A percentile compares a stretch with the other conserved stretches of the same genome.
Conservation (phyloP, 1,140 invertebrate genomes). For the Leptopilina clavipes region DNA sequence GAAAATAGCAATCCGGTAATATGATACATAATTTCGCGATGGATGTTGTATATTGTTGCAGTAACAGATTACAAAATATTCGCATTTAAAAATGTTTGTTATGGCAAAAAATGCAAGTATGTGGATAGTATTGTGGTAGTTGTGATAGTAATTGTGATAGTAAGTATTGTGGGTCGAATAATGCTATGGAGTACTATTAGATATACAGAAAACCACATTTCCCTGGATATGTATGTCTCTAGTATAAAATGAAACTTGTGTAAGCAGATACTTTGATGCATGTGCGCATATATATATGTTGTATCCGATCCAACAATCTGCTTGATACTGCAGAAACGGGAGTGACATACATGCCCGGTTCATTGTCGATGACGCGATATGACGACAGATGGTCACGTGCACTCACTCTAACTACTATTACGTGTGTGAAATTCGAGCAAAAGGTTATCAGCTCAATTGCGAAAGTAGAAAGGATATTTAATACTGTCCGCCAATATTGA, state of each 20-base stretch:
- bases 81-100: no score
- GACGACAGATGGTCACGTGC: slow-evolving; percentile 46
- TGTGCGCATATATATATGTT: neutral
- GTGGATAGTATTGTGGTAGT: no score
- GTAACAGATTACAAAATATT: no score
- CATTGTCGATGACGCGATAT: slow-evolving; percentile 36
- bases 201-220: neutral
- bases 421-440: slow-evolving; percentile 5
- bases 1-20: no score
- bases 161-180: no score
- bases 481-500: no score
- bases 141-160: no score
- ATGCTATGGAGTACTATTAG: no score
- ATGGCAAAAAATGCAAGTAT: no score
- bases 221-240: neutral
- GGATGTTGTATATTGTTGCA: no score
- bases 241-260: neutral
- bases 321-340: neutral
- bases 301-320: slow-evolving; percentile 7
- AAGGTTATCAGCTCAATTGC: neutral
- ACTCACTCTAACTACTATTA: slow-evolving; percentile 34
- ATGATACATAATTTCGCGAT: no score
- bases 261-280: neutral
- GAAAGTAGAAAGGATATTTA: neutral
- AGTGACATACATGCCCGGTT: neutral